Evolutionary conservation across 2,888 invertebrate genomes (phyloP), one percentile per base, ranked within the genome.

Genomic region (Dusona sp.): DNA sequence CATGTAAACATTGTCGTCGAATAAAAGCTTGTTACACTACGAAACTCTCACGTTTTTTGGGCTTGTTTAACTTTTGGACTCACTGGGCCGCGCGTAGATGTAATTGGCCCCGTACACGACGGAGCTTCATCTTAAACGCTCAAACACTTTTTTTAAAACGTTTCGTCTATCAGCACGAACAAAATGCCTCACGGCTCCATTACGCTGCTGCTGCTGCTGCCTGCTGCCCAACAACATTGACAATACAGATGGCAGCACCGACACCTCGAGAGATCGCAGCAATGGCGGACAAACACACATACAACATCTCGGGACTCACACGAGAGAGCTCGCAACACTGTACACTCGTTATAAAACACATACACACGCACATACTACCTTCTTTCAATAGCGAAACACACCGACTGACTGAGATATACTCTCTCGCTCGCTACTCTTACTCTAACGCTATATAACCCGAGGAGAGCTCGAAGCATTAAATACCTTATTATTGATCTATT

Each of bases 231-330:
- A 96, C 96, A 96, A 96, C 96, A 96, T 97, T 97, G 97, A 97
- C 97, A 97, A 96, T 96, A 96, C 95, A 97, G 97, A 96, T 96
- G 97, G 97, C 97, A 96, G 95, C 96, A 96, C 95, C 94, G 95
- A 95, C 95, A 95, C 95, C 77, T 78, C 78, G 95, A 94, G 95
- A 94, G 95, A 88, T 73, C 65, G 65, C 61, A 82, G 81, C 87
- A 88, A 89, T 89, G 87, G 84, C 88, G 72, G 79, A 64, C 90
- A 90, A 91, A 91, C 90, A 88, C 87, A 91, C 90, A 90, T 89
- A 90, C 87, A 87, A 90, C 87, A 87, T 85, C 75, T 85, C 77
- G 83, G 77, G 89, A 88, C 90, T 88, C 89, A 91, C 89, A 90
- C 89, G 89, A 86, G 89, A 90, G 89, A 74, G 74, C 33, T 45